A percentile compares a stretch with the other conserved stretches of the same genome.
These are phyloP conservation scores for Sphecodes monilicornis DNA, from an alignment of 2,888 invertebrate species.

Conservation along the genomic window DNA sequence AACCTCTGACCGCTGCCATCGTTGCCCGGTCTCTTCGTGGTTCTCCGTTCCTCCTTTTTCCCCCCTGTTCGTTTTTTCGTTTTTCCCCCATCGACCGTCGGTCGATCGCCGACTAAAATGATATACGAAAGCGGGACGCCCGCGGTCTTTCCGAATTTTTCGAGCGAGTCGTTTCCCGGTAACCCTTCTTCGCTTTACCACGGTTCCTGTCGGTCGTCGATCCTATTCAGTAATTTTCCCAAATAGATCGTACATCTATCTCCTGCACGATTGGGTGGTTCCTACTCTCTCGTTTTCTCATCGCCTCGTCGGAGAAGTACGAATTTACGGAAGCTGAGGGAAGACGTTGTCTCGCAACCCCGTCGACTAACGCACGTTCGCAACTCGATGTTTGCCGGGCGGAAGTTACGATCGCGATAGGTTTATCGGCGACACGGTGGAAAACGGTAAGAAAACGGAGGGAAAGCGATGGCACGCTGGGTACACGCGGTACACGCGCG, in stretches of 20 bases:
- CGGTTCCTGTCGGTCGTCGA: not conserved
- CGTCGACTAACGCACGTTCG: not conserved
- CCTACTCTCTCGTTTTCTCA: not conserved
- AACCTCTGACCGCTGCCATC: slow-evolving; percentile 37
- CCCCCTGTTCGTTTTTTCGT: not conserved
- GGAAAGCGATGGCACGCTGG: no score
- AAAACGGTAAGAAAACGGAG: not conserved
- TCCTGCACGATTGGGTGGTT: not conserved
- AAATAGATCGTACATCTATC: not conserved
- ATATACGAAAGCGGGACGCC: not conserved
- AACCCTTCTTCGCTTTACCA: not conserved
- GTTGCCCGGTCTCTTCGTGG: not conserved
- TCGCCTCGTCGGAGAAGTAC: not conserved
- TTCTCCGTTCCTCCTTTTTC: not conserved
- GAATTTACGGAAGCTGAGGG: not conserved
- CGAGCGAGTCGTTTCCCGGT: not conserved
- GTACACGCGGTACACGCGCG: not conserved
- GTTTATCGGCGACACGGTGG: not conserved
- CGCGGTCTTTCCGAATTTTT: not conserved
- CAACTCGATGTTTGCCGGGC: not conserved
- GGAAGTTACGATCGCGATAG: slow-evolving; percentile 27
- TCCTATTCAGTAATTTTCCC: not conserved
- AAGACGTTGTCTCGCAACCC: slow-evolving; percentile 5
- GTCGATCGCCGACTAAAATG: slow-evolving; percentile 12
- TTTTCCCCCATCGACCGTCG: not conserved